A percentile compares a stretch with the other conserved stretches of the same genome.
Conservation (phyloP, 2,888 invertebrate species). For the Homarus gammarus region DNA sequence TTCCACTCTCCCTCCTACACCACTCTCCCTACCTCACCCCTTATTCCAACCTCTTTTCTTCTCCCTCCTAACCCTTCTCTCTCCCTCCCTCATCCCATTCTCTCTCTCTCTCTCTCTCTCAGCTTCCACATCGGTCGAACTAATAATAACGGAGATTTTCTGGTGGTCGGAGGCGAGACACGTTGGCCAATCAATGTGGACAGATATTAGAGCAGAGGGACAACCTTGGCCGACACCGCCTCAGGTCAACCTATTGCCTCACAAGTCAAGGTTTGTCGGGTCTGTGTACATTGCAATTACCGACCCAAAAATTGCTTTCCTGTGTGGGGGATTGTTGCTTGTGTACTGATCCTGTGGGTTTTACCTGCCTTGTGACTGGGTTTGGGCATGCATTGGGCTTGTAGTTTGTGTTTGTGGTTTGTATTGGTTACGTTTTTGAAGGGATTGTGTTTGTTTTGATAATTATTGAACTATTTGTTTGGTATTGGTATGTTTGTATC, state of each 20-base stretch:
- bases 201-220: conserved; percentile 7
- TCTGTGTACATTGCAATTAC: background rate
- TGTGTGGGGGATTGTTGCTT: too few relatives aligned
- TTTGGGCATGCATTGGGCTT: too few relatives aligned
- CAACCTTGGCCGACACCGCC: background rate
- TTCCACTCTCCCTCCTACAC: background rate
- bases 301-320: background rate
- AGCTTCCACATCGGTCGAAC: background rate
- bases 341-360: too few relatives aligned
- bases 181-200: conserved; percentile 7
- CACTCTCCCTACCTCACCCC: background rate
- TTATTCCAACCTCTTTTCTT: background rate
- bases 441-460: too few relatives aligned
- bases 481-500: too few relatives aligned
- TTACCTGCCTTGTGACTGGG: too few relatives aligned
- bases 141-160: background rate
- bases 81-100: background rate
- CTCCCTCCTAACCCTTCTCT: background rate
- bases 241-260: background rate
- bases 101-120: too few relatives aligned
- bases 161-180: too few relatives aligned
- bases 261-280: background rate
- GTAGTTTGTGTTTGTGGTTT: too few relatives aligned
- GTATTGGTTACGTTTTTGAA: too few relatives aligned
- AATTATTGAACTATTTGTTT: too few relatives aligned